Percentiles rank a stretch among this genome's conserved stretches.
phyloP scores from a whole-genome alignment of 2,888 invertebrate genomes.

The Drosophila nr. fundita region DNA sequence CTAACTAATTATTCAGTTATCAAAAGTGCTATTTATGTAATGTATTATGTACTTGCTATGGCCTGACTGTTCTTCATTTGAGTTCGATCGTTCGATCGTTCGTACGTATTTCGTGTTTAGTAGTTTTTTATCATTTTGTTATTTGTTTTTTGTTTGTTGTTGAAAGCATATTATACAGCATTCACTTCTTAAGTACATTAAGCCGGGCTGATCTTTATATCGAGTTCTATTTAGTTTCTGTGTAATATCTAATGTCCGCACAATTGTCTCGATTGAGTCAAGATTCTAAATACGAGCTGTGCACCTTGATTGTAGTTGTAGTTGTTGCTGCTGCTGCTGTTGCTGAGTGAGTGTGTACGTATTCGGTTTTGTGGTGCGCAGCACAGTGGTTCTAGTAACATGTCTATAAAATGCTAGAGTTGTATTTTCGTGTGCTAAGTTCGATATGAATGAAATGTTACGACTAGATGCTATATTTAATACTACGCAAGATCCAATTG shows the following conservation, averaged over 20 bases:
- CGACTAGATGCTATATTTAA: constrained; percentile 73
- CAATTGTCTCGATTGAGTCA: constrained; percentile 34
- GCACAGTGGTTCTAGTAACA: constrained; percentile 21
- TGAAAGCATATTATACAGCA: constrained; percentile 67
- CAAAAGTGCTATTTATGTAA: constrained; percentile 21
- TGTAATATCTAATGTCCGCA: constrained; percentile 43
- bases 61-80: constrained; percentile 50
- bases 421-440: constrained; percentile 53
- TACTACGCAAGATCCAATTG: constrained; percentile 46
- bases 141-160: constrained; percentile 14
- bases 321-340: constrained; percentile 10
- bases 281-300: constrained; percentile 41
- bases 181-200: constrained; percentile 60
- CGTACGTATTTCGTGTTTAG: constrained; percentile 69
- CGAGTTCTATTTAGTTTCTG: constrained; percentile 29
- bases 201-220: constrained; percentile 26
- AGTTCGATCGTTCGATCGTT: constrained; percentile 51
- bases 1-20: constrained; percentile 59
- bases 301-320: constrained; percentile 56
- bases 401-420: constrained; percentile 38
- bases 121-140: constrained; percentile 54
- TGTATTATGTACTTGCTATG: constrained; percentile 46
- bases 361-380: constrained; percentile 40
- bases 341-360: constrained; percentile 38
- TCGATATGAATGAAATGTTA: constrained; percentile 77